phyloP scores from a whole-genome alignment of 2,797 vertebrate genomes.

The Antrozous pallidus region DNA sequence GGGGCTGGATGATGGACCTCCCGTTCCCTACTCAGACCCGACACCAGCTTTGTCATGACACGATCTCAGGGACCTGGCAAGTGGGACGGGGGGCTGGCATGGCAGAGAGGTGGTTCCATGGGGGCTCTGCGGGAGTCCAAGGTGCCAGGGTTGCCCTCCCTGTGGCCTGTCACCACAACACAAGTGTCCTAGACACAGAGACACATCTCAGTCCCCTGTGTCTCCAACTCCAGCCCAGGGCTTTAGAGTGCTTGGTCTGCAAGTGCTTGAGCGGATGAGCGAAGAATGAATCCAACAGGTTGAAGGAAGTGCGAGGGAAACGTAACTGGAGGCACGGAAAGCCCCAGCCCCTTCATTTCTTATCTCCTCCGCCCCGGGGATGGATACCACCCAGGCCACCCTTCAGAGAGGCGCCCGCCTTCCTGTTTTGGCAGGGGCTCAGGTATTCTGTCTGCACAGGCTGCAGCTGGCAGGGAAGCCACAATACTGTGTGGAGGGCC shows the following conservation, averaged over 20 bases:
- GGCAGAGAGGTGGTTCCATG: neutral
- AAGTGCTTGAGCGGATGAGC: neutral
- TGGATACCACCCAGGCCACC: constrained; percentile 77
- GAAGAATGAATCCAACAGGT: neutral
- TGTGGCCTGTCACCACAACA: neutral
- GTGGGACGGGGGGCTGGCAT: too few relatives aligned
- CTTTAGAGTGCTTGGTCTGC: neutral
- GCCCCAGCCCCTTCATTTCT: constrained; percentile 42
- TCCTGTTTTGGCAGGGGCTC: constrained; percentile 81
- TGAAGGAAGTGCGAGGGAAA: neutral
- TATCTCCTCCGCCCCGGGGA: constrained; percentile 75
- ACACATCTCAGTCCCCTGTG: neutral
- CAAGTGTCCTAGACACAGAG: neutral
- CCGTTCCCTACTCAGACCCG: accelerated
- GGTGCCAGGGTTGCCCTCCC: neutral
- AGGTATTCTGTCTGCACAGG: constrained; percentile 76
- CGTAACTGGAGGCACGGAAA: neutral
- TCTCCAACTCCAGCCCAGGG: neutral
- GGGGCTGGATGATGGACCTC: accelerated
- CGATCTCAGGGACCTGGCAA: neutral
- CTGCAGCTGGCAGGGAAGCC: constrained; percentile 29
- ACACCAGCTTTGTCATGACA: neutral
- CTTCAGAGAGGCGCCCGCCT: constrained; percentile 79
- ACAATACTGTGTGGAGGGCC: constrained; percentile 47
- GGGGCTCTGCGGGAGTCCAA: neutral